Evolutionary conservation across 2,113 vertebrate species (phyloP).

Genomic region (Leucosticte australis): DNA sequence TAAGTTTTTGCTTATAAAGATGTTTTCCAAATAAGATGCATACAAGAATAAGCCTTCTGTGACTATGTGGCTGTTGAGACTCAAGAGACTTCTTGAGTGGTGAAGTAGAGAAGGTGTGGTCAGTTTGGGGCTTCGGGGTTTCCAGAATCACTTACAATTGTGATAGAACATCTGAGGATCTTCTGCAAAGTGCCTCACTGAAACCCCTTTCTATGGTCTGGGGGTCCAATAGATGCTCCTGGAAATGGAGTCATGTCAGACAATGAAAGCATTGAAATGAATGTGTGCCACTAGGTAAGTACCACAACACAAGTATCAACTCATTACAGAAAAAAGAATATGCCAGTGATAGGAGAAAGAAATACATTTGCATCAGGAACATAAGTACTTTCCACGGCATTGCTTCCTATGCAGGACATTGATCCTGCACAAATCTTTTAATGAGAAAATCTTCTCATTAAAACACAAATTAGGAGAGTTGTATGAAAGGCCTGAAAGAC

Average conservation of each 20-base stretch:
- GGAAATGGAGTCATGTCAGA: not conserved
- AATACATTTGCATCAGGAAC: not conserved
- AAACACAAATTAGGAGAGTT: not conserved
- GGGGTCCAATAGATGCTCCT: not conserved
- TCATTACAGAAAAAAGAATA: not conserved
- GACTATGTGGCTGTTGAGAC: not conserved
- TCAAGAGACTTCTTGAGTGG: not conserved
- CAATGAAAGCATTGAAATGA: not conserved
- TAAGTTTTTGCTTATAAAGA: not conserved
- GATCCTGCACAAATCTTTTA: not conserved
- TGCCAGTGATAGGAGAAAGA: not conserved
- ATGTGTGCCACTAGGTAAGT: not conserved
- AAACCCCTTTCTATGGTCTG: not conserved
- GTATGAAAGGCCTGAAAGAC: not conserved
- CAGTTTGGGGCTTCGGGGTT: not conserved
- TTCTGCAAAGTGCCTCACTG: not conserved
- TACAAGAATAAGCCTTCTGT: not conserved
- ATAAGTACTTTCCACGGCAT: not conserved
- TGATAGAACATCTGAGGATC: not conserved
- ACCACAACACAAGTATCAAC: not conserved
- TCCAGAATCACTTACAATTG: not conserved
- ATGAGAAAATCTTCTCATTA: not conserved
- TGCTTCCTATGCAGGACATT: not conserved
- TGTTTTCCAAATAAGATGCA: not conserved
- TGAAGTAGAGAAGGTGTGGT: not conserved